These are phyloP conservation scores for Branchipolynoe longqiensis DNA, from an alignment of 2,888 invertebrate genomes.

Conservation along the genomic window DNA sequence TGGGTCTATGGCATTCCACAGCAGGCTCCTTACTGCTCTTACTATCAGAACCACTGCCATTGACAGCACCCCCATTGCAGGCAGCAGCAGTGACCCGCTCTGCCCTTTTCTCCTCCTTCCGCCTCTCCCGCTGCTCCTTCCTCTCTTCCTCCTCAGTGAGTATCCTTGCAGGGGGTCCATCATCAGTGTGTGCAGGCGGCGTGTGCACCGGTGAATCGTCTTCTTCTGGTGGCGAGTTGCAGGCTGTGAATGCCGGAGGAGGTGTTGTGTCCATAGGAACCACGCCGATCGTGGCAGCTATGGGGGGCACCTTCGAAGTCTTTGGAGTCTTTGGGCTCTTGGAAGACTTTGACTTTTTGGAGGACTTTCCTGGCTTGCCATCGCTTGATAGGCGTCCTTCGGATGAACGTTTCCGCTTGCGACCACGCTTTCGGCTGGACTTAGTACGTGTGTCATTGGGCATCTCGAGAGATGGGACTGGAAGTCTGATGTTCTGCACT, in stretches of 20 bases:
- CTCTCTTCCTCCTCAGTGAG: neutral
- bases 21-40: neutral
- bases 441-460: neutral
- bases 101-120: neutral
- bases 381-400: neutral
- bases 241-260: too few species aligned
- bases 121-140: slow-evolving; percentile 7
- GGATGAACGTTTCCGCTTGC: slow-evolving; percentile 49
- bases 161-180: neutral
- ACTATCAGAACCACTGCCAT: neutral
- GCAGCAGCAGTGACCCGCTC: neutral
- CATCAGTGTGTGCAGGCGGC: slow-evolving; percentile 29
- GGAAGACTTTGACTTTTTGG: neutral
- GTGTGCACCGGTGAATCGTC: too few species aligned
- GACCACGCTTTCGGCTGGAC: neutral
- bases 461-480: slow-evolving; percentile 4
- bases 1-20: neutral
- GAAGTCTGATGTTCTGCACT: slow-evolving; percentile 44
- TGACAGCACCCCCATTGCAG: neutral
- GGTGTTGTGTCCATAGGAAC: too few species aligned
- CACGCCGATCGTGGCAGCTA: too few species aligned
- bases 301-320: too few species aligned
- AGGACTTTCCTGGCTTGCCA: neutral
- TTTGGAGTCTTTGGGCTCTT: too few species aligned
- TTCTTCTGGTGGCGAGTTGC: too few species aligned